Evolutionary conservation across 2,113 vertebrate genomes (phyloP).

Genomic region (Tachycineta bicolor): DNA sequence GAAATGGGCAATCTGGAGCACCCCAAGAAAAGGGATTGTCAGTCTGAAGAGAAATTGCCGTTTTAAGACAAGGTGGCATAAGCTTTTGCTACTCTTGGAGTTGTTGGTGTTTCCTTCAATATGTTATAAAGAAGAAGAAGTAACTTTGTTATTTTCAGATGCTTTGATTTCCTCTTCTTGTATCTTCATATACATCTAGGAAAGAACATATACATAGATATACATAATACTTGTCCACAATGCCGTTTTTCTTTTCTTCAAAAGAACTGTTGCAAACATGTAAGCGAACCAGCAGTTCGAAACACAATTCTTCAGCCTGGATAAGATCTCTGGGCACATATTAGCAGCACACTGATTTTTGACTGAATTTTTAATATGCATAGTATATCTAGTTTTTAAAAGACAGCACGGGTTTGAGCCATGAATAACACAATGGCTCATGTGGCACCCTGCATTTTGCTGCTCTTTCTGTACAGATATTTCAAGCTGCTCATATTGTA

Average conservation of each 20-base stretch:
- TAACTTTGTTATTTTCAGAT: background rate
- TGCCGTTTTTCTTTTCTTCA: background rate
- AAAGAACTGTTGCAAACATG: background rate
- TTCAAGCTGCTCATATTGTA: background rate
- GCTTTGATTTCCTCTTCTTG: background rate
- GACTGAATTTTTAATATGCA: background rate
- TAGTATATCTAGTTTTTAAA: background rate
- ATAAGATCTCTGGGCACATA: background rate
- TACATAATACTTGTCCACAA: background rate
- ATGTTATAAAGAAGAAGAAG: background rate
- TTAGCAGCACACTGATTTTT: background rate
- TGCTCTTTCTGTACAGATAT: background rate
- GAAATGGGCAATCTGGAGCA: background rate
- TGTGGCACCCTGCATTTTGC: background rate
- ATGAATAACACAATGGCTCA: background rate
- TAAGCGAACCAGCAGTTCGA: background rate
- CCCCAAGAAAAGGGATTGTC: background rate
- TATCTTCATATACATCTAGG: constrained; percentile 41
- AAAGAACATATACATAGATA: background rate
- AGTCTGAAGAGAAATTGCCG: background rate
- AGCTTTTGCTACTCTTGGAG: background rate
- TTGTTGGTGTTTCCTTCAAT: background rate
- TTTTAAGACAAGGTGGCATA: background rate
- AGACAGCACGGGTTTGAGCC: background rate
- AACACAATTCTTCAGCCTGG: background rate